These are phyloP conservation scores for Drosophila athabasca DNA, from an alignment of 1,140 invertebrate species.

Conservation along the genomic window DNA sequence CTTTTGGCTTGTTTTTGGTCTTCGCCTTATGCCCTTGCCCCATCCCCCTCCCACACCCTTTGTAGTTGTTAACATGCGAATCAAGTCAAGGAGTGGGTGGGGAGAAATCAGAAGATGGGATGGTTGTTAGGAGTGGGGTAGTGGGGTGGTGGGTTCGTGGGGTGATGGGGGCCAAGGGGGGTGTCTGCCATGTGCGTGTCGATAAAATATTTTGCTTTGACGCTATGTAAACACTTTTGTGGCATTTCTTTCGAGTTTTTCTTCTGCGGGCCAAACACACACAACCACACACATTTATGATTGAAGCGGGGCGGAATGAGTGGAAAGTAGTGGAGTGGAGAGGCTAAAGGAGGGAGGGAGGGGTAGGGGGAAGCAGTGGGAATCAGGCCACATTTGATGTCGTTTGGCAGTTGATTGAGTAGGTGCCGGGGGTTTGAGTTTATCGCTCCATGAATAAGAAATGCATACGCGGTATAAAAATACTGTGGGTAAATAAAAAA, in stretches of 20 bases:
- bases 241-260: conserved; percentile 53
- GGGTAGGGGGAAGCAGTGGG: not conserved
- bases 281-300: conserved; percentile 25
- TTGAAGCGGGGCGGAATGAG: conserved; percentile 3
- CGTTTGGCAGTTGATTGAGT: conserved; percentile 25
- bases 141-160: not conserved
- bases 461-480: conserved; percentile 9
- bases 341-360: not conserved
- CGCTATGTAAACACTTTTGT: conserved; percentile 76
- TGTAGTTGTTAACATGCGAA: conserved; percentile 70
- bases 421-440: conserved; percentile 5
- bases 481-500: not conserved
- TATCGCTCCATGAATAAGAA: conserved; percentile 6
- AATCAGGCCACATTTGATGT: conserved; percentile 11
- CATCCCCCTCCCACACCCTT: conserved; percentile 1
- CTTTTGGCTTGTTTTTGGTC: conserved; percentile 31
- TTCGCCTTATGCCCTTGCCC: conserved; percentile 2
- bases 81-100: conserved; percentile 41
- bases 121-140: not conserved
- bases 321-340: not conserved
- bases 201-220: conserved; percentile 78
- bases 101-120: conserved; percentile 15
- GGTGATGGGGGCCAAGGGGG: conserved; percentile 4
- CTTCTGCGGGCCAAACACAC: conserved; percentile 32
- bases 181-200: conserved; percentile 67